Base-by-base conservation (phyloP, 2,113 vertebrate species). In the Argyrosomus japonicus region DNA sequence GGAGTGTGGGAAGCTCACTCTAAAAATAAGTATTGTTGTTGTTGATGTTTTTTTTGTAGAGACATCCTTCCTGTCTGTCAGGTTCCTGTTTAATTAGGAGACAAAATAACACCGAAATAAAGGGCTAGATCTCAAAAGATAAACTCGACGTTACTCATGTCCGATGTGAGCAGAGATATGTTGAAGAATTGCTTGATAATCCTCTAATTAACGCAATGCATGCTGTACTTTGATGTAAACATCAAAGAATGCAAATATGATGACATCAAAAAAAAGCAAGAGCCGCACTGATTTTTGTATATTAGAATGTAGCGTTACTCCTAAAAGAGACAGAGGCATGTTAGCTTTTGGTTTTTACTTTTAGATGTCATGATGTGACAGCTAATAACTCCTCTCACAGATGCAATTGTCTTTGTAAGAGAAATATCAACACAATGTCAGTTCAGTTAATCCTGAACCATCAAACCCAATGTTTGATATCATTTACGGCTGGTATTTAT, bases 11-110 rank as follows among this genome's bases (percentile, higher is more conserved):
- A 68, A 60, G 65, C 83, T 79, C 58, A 1, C 0, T 13, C 43
- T 81, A 68, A 83, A 87, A 84, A 89, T 29, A 82, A 69, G 8
- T 25, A 18, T 45, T 56, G 36, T 40, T 40, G 36, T 40, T 40
- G 36, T 9, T 40, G 45, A 14, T 29, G 0, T 23, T 79, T 45
- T 77, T n/a, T 29, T 45, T 43, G 67, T 61, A 65, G 47, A 79
- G 64, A 65, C 74, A 72, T 51, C 50, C 61, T 72, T 23, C 9
- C 54, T 19, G 43, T 75, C 25, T 23, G 14, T 50, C 75, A 56
- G 36, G 32, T 45, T 19, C 45, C 51, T 75, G 45, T 74, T 83
- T 40, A 36, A 15, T 36, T 27, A 1, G 12, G 43, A 48, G 50
- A 57, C 23, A 32, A 25, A 57, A 3, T 11, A 40, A 61, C 12